Evolutionary conservation across 2,888 invertebrate genomes (phyloP).

Genomic region (Drosophila lutescens): DNA sequence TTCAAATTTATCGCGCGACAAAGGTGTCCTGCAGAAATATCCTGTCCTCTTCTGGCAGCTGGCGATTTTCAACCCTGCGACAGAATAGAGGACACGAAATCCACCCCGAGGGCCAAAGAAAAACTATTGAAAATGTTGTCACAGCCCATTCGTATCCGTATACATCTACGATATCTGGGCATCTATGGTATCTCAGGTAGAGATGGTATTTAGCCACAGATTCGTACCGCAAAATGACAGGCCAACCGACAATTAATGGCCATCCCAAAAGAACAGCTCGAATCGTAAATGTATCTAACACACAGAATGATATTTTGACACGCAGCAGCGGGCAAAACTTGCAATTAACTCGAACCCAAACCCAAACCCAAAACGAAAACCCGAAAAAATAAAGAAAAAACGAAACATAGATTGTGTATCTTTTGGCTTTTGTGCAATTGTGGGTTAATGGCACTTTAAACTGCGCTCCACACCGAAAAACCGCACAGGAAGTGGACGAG

Average conservation of each 20-base stretch:
- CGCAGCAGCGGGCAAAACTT: slow-evolving; percentile 61
- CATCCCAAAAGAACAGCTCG: slow-evolving; percentile 17
- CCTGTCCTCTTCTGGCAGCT: slow-evolving; percentile 23
- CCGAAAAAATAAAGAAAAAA: slow-evolving; percentile 8
- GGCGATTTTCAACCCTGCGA: slow-evolving; percentile 17
- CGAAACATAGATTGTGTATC: slow-evolving; percentile 24
- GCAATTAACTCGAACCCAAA: slow-evolving; percentile 62
- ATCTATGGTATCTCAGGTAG: slow-evolving; percentile 19
- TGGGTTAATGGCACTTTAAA: slow-evolving; percentile 77
- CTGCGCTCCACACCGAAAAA: slow-evolving; percentile 43
- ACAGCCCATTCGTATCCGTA: slow-evolving; percentile 19
- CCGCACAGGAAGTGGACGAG: slow-evolving; percentile 56
- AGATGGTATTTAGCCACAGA: slow-evolving; percentile 60
- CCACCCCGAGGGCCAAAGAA: slow-evolving; percentile 33
- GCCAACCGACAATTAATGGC: slow-evolving; percentile 64
- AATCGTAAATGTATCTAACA: slow-evolving; percentile 24
- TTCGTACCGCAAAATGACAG: slow-evolving; percentile 75
- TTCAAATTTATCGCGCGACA: slow-evolving; percentile 73
- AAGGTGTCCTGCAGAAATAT: slow-evolving; percentile 47
- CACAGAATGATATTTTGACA: slow-evolving; percentile 75
- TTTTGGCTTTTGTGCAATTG: slow-evolving; percentile 54
- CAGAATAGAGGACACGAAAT: slow-evolving; percentile 34
- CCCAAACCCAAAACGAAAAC: slow-evolving; percentile 24
- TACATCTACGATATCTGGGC: slow-evolving; percentile 14
- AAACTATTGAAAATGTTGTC: slow-evolving; percentile 46